Evolutionary conservation across 1,140 invertebrate species (phyloP).

Genomic region (Frieseomelitta varia): DNA sequence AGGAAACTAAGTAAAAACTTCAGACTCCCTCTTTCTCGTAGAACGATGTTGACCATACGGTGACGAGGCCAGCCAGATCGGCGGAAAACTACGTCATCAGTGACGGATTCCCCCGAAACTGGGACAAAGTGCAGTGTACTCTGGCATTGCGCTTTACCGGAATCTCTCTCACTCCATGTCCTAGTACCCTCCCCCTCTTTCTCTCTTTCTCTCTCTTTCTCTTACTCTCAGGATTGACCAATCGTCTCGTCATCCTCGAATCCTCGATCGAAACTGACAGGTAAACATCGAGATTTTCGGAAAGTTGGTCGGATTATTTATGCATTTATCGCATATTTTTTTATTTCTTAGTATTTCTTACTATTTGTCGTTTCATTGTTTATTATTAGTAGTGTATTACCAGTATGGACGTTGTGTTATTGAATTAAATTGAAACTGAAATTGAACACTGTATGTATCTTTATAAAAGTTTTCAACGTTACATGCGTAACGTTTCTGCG

Average conservation of each 20-base stretch:
- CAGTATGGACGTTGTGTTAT: not conserved
- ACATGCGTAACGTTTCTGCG: not conserved
- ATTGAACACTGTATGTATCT: not conserved
- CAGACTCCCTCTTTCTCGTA: conserved; percentile 13
- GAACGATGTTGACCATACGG: conserved; percentile 36
- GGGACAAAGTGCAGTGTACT: conserved; percentile 83
- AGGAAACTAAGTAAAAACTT: conserved; percentile 11
- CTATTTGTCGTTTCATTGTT: not conserved
- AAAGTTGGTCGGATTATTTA: not conserved
- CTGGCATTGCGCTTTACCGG: conserved; percentile 81
- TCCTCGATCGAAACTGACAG: conserved; percentile 47
- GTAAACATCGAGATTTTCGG: conserved; percentile 36
- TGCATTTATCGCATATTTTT: not conserved
- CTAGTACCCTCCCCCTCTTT: conserved; percentile 23
- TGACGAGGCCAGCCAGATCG: conserved; percentile 31
- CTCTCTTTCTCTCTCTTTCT: conserved; percentile 20
- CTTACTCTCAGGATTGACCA: conserved; percentile 32
- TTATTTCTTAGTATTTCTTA: not conserved
- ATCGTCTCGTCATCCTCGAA: conserved; percentile 42
- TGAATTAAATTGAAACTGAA: not conserved
- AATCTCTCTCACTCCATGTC: conserved; percentile 75
- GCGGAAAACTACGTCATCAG: conserved; percentile 79
- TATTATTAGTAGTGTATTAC: not conserved
- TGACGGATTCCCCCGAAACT: conserved; percentile 81
- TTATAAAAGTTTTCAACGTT: not conserved